Conservation (phyloP, 2,888 invertebrate genomes). For the Nineta flava region DNA sequence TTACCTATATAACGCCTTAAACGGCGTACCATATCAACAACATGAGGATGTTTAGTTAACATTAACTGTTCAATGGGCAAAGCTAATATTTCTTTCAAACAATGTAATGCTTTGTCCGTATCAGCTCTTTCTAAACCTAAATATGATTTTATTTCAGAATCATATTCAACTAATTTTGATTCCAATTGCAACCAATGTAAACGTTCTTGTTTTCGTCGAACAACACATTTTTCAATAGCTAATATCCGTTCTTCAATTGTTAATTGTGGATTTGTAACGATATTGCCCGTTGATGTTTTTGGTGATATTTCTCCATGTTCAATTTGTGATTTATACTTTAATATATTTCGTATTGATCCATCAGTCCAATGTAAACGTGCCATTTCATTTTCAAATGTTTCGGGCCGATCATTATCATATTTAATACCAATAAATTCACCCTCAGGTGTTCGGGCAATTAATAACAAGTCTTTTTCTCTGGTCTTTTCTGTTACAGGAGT, state of each 20-base stretch:
- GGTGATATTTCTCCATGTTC: constrained; percentile 35
- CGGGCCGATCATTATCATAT: constrained; percentile 41
- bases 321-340: background rate
- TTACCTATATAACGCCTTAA: constrained; percentile 68
- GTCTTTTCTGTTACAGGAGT: background rate
- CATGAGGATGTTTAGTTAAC: constrained; percentile 65
- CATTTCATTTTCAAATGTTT: constrained; percentile 39
- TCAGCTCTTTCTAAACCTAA: constrained; percentile 53
- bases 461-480: constrained; percentile 26
- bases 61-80: constrained; percentile 52
- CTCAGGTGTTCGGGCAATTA: constrained; percentile 43
- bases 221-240: constrained; percentile 32
- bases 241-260: constrained; percentile 41
- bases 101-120: constrained; percentile 50
- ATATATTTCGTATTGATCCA: constrained; percentile 33
- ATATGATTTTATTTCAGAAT: constrained; percentile 45
- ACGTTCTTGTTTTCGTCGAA: constrained; percentile 37
- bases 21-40: constrained; percentile 61
- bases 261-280: constrained; percentile 44
- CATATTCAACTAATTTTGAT: constrained; percentile 44
- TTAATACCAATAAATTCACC: constrained; percentile 51
- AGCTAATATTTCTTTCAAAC: constrained; percentile 41
- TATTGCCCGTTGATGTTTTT: constrained; percentile 33
- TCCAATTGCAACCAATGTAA: constrained; percentile 47
- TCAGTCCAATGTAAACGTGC: constrained; percentile 47